Percentiles rank a stretch among this genome's conserved stretches.
phyloP scores from a whole-genome alignment of 2,797 vertebrate genomes.

The Gouania willdenowi region DNA sequence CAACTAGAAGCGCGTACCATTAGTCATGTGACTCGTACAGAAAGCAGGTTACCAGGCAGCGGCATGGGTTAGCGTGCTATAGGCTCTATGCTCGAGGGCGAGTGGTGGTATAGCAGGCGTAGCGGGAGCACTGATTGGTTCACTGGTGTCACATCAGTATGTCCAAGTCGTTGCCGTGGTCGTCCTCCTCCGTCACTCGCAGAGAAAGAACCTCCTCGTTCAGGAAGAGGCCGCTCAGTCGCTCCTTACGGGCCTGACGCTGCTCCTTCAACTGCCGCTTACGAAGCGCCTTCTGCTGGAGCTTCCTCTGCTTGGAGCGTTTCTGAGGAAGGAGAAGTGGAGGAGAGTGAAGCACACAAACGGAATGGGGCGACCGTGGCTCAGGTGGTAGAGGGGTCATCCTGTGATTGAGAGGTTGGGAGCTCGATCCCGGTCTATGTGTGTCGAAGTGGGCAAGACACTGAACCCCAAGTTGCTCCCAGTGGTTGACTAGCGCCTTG shows the following conservation, averaged over 20 bases:
- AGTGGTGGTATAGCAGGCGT: slow-evolving; percentile 64
- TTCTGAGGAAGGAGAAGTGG: slow-evolving; percentile 73
- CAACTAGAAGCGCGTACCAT: slow-evolving; percentile 8
- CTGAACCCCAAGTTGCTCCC: too few species aligned
- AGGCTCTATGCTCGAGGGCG: slow-evolving; percentile 8
- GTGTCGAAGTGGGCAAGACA: too few species aligned
- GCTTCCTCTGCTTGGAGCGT: slow-evolving; percentile 94
- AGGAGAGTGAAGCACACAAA: background rate
- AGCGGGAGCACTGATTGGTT: slow-evolving; percentile 85
- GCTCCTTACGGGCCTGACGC: slow-evolving; percentile 94
- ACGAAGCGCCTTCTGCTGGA: slow-evolving; percentile 95
- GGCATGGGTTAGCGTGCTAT: background rate
- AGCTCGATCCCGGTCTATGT: too few species aligned
- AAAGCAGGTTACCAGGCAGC: slow-evolving; percentile 8
- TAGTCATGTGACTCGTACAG: slow-evolving; percentile 1
- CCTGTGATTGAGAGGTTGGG: too few species aligned
- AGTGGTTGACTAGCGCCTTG: too few species aligned
- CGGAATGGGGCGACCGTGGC: too few species aligned
- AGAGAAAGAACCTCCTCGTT: slow-evolving; percentile 97
- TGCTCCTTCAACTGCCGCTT: slow-evolving; percentile 97
- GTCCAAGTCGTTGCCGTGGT: slow-evolving; percentile 88
- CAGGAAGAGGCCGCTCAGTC: slow-evolving; percentile 93
- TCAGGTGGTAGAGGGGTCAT: too few species aligned
- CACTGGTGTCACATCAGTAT: slow-evolving; percentile 94
- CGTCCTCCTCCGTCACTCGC: slow-evolving; percentile 93